Evolutionary conservation across 1,140 invertebrate species (phyloP).

Genomic region (Pseudomyrmex dendroicus): DNA sequence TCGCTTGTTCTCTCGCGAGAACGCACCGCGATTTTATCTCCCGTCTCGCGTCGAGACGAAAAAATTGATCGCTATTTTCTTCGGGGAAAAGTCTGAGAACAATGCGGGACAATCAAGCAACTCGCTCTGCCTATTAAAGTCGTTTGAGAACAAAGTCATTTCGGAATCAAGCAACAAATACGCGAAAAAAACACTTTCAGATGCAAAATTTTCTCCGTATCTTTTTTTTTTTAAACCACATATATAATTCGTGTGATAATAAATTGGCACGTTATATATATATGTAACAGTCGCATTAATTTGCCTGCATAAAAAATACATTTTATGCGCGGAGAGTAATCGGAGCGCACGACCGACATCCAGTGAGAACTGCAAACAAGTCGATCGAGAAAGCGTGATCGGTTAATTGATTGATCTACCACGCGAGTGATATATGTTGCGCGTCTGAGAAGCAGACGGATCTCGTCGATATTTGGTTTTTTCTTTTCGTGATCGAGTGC

Average conservation of each 20-base stretch:
- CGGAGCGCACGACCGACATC: conserved; percentile 8
- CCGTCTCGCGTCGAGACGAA: conserved; percentile 19
- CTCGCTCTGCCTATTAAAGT: conserved; percentile 2
- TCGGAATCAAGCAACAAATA: conserved; percentile 4
- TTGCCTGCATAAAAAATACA: conserved; percentile 1
- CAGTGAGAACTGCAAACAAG: conserved; percentile 4
- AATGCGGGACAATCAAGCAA: conserved; percentile 29
- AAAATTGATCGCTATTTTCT: conserved; percentile 45
- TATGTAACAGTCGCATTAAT: not conserved
- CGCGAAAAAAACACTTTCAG: not conserved
- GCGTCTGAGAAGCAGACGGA: not conserved
- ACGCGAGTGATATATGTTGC: conserved; percentile 20
- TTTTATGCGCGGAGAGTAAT: conserved; percentile 30
- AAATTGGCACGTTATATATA: not conserved
- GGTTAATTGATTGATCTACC: conserved; percentile 21
- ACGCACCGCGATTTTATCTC: conserved; percentile 9
- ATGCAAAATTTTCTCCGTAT: not conserved
- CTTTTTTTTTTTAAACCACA: too few relatives aligned
- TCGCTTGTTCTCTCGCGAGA: conserved; percentile 5
- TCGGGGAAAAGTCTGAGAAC: conserved; percentile 27
- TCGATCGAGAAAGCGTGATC: conserved; percentile 35
- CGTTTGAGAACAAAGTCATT: not conserved
- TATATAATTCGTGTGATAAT: not conserved
- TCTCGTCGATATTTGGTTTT: not conserved
- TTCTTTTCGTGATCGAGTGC: not conserved